Conservation (phyloP, 1,140 invertebrate species). For the Drosophila punjabiensis region DNA sequence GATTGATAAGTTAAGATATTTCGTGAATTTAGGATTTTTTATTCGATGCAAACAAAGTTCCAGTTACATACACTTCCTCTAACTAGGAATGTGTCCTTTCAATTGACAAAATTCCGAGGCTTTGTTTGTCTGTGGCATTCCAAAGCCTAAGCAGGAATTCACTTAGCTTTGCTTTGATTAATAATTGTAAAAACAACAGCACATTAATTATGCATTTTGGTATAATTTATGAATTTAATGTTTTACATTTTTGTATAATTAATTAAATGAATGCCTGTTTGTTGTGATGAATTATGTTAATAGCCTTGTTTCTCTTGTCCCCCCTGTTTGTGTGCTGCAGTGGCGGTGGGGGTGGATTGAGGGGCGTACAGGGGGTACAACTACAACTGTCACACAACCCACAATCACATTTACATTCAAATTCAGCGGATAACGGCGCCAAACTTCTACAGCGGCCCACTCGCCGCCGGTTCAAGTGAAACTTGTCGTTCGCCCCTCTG, state of each 20-base stretch:
- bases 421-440: constrained; percentile 28
- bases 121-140: constrained; percentile 31
- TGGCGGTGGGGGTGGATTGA: neutral
- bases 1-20: constrained; percentile 4
- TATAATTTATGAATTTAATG: constrained; percentile 47
- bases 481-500: constrained; percentile 36
- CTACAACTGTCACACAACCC: constrained; percentile 26
- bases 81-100: neutral
- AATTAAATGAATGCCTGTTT: constrained; percentile 55
- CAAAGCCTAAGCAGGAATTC: constrained; percentile 32
- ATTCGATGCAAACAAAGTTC: neutral
- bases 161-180: constrained; percentile 21
- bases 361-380: neutral
- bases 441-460: constrained; percentile 39
- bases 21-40: neutral
- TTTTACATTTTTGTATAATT: constrained; percentile 58
- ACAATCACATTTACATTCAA: constrained; percentile 23
- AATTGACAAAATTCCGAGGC: constrained; percentile 23
- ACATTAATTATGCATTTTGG: constrained; percentile 56
- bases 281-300: constrained; percentile 49
- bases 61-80: neutral
- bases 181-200: constrained; percentile 22
- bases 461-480: constrained; percentile 33
- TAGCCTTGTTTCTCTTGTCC: constrained; percentile 3
- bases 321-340: constrained; percentile 10